These are phyloP conservation scores for Sericinus montela DNA, from an alignment of 2,888 invertebrate genomes.

Conservation along the genomic window DNA sequence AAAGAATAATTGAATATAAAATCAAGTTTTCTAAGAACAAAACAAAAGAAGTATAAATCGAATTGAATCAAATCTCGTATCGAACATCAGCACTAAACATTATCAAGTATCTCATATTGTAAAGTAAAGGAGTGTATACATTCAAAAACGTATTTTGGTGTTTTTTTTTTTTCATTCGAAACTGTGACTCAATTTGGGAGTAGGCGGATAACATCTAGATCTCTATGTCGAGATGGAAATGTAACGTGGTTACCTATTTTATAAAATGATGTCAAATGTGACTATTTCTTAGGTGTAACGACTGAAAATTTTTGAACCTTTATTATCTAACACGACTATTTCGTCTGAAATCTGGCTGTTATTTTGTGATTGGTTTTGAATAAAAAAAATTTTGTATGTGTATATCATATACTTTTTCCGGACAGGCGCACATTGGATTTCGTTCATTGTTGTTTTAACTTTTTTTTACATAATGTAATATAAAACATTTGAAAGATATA, in stretches of 20 bases:
- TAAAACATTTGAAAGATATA: too few species aligned
- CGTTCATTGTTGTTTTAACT: too few species aligned
- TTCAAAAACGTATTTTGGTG: too few species aligned
- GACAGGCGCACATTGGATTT: slow-evolving; percentile 39
- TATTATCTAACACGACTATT: slow-evolving; percentile 57
- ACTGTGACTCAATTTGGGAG: neutral
- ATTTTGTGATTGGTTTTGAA: slow-evolving; percentile 57
- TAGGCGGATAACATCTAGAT: slow-evolving; percentile 27
- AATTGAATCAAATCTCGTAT: too few species aligned
- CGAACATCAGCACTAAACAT: too few species aligned
- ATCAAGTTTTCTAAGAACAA: too few species aligned
- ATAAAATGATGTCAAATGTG: slow-evolving; percentile 35
- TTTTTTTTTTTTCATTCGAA: too few species aligned
- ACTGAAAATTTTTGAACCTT: slow-evolving; percentile 72
- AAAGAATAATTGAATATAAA: too few species aligned
- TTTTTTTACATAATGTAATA: too few species aligned
- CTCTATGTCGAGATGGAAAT: slow-evolving; percentile 42
- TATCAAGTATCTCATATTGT: too few species aligned
- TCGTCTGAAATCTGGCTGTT: slow-evolving; percentile 58
- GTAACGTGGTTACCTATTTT: slow-evolving; percentile 34
- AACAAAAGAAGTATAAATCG: too few species aligned
- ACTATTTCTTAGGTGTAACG: slow-evolving; percentile 61
- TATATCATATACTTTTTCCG: slow-evolving; percentile 21
- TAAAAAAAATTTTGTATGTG: slow-evolving; percentile 22
- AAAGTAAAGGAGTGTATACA: too few species aligned